Base-by-base conservation (phyloP, 2,888 invertebrate species). In the Eupithecia dodoneata region DNA sequence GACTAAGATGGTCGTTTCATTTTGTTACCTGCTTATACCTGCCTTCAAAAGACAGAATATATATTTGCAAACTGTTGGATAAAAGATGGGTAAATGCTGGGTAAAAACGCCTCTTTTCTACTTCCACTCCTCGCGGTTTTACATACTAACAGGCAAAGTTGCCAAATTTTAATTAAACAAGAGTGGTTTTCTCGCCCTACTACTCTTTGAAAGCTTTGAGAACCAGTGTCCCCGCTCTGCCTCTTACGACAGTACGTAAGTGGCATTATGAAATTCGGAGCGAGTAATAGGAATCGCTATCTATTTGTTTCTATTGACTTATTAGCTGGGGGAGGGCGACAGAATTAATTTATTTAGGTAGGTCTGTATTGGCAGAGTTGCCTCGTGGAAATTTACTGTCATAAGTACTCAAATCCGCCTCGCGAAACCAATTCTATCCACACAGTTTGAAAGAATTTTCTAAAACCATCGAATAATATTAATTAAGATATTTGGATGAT, bases 241-340 rank as follows among this genome's bases (percentile, higher is more conserved):
- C 79, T 75, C 80, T 81, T 79, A 76, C 71, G 67, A 69, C 67
- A 45, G 67, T 77, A 75, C 73, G 78, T 83, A 83, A 83, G 83
- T 82, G 83, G 82, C 83, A 83, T 85, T 83, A 86, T 84, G 83
- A 84, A 84, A 84, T 85, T 84, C 83, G 82, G 67, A 69, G 70
- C 69, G 55, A 80, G 77, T 82, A 80, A 83, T 79, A 74, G 74
- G 79, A 81, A 79, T 73, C 75, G 73, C 77, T 73, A 75, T 76
- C 73, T 75, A 75, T 78, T 78, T 76, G 71, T 78, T 77, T 76
- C 72, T 41, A 55, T 59, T 65, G 74, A 79, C 80, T 79, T 77
- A 78, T 79, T 80, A 79, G 75, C 76, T 76, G 15, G 13, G 65
- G 6, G 66, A 59, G 15, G 66, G n/a, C 55, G 73, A 72, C 18